Base-by-base conservation (phyloP, 2,113 vertebrate genomes). In the Falco punctatus region DNA sequence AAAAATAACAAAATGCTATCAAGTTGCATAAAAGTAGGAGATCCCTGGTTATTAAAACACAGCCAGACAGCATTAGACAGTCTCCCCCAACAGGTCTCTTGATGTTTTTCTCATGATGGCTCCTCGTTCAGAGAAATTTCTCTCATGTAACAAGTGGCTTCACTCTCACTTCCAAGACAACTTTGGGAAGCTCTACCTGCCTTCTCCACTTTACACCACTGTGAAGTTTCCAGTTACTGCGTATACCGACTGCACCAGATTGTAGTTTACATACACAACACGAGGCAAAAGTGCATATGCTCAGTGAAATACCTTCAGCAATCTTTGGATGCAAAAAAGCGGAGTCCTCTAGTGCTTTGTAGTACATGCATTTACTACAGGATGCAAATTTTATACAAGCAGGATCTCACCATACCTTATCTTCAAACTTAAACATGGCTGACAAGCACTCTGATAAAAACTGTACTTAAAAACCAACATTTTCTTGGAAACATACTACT, bases 391-490 rank as follows among this genome's bases (percentile, higher is more conserved):
- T 48, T 40, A 54, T n/a, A 62, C 18, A 28, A n/a, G 42, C 12
- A 42, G 42, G 35, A 54, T 59, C 46, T 75, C 23, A 24, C 55
- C 5, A 0, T 26, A 30, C 15, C 14, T 51, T 28, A 22, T 38
- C 52, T 35, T 32, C 54, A 38, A 58, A 38, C 15, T 51, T 22
- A 12, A 64, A 49, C 13, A 10, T 4, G 35, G 17, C 74, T 90
- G 59, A 66, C 33, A 88, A 79, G 24, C 40, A 65, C 15, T 14
- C 27, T 22, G 23, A 54, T 46, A 58, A 91, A 71, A 46, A 32
- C 15, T 22, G 26, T 17, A 38, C 40, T 42, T 74, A 5, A 42
- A 69, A 73, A 16, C 4, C 0, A 6, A 5, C 0, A 20, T 42
- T 52, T 80, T 19, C 62, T 80, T 59, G 59, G 15, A 78, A 87